Evolutionary conservation across 2,888 invertebrate species (phyloP).

Genomic region (Acrobeloides nanus): DNA sequence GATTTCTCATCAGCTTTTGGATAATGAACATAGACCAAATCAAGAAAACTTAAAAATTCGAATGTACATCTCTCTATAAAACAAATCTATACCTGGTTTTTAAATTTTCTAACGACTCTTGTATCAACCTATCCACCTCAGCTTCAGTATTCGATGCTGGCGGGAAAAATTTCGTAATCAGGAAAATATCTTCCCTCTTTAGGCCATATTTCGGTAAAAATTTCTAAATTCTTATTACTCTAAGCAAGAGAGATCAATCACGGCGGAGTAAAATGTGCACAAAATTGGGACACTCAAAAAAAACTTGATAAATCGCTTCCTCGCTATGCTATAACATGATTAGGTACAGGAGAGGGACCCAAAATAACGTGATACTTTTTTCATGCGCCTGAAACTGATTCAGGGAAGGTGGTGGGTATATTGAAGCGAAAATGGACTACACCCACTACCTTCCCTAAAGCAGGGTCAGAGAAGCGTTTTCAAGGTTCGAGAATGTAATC

Average conservation of each 20-base stretch:
- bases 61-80: too few relatives aligned
- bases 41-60: conserved; percentile 44
- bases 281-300: background rate
- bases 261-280: background rate
- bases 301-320: too few relatives aligned
- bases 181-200: conserved; percentile 68
- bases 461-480: too few relatives aligned
- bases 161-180: conserved; percentile 67
- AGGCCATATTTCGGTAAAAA: conserved; percentile 55
- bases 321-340: too few relatives aligned
- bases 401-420: too few relatives aligned
- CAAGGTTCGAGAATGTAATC: too few relatives aligned
- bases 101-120: conserved; percentile 36
- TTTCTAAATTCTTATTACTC: too few relatives aligned
- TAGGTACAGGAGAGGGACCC: too few relatives aligned
- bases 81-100: conserved; percentile 32
- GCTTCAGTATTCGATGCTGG: conserved; percentile 20
- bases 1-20: conserved; percentile 65
- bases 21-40: conserved; percentile 67
- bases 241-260: background rate
- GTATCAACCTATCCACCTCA: conserved; percentile 21
- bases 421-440: too few relatives aligned
- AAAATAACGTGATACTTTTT: too few relatives aligned
- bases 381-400: too few relatives aligned
- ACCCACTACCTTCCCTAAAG: too few relatives aligned